Evolutionary conservation across 2,888 invertebrate genomes (phyloP).

Genomic region (Hedychridium roseum): DNA sequence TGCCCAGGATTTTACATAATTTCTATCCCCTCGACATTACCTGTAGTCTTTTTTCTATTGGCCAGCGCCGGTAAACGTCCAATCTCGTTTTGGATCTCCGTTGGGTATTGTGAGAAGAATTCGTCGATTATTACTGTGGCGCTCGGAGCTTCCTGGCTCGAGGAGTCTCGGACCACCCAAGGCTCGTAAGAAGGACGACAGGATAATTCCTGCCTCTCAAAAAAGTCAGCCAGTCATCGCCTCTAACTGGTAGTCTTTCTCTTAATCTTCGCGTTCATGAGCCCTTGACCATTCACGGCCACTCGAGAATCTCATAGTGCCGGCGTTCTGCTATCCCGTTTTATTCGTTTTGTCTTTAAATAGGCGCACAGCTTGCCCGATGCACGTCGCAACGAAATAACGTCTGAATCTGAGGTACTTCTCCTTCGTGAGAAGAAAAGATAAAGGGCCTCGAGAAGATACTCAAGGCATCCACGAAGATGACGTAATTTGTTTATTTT

Average conservation of each 20-base stretch:
- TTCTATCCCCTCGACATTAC: too few species aligned
- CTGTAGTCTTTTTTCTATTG: too few species aligned
- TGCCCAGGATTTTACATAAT: too few species aligned
- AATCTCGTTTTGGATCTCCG: too few species aligned
- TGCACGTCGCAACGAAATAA: slow-evolving; percentile 21
- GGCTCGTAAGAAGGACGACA: slow-evolving; percentile 51
- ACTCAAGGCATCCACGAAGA: too few species aligned
- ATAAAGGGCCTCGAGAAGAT: too few species aligned
- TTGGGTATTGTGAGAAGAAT: too few species aligned
- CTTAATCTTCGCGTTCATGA: slow-evolving; percentile 55
- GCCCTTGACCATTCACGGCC: slow-evolving; percentile 47
- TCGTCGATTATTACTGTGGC: not conserved
- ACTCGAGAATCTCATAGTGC: slow-evolving; percentile 52
- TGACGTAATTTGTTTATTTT: too few species aligned
- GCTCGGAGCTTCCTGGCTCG: slow-evolving; percentile 20
- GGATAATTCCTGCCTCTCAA: slow-evolving; percentile 58
- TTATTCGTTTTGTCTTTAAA: slow-evolving; percentile 27
- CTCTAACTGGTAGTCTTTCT: slow-evolving; percentile 63
- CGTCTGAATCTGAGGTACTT: slow-evolving; percentile 14
- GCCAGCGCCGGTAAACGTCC: too few species aligned
- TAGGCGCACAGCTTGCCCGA: slow-evolving; percentile 10
- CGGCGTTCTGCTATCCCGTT: slow-evolving; percentile 30
- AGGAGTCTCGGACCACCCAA: slow-evolving; percentile 54
- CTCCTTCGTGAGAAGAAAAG: slow-evolving; percentile 4
- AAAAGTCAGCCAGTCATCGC: slow-evolving; percentile 61